Evolutionary conservation across 2,888 invertebrate genomes (phyloP).

Genomic region (Cryptophagus acutangulus): DNA sequence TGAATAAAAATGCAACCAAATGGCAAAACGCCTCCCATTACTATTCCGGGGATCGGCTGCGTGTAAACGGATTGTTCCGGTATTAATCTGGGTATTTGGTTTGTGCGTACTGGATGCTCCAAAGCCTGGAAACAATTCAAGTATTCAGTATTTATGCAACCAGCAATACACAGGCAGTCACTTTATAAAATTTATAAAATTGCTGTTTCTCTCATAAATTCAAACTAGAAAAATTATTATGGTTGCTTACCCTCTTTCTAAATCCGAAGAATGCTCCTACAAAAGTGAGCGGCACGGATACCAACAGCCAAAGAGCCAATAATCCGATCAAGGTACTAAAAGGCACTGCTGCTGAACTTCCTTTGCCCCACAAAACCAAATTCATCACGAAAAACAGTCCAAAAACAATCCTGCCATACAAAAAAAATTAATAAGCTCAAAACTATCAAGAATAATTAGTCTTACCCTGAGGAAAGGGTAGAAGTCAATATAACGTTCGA

Average conservation of each 20-base stretch:
- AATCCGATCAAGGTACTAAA: constrained; percentile 94
- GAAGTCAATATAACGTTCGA: constrained; percentile 95
- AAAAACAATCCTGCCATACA: constrained; percentile 78
- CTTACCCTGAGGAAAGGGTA: constrained; percentile 92
- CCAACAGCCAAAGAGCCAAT: constrained; percentile 93
- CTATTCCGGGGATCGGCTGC: constrained; percentile 86
- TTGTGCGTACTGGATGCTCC: constrained; percentile 96
- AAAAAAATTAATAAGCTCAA: constrained; percentile 7
- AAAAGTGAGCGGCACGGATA: constrained; percentile 97
- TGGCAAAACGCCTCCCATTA: constrained; percentile 98
- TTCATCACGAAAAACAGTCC: constrained; percentile 97
- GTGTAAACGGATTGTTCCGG: constrained; percentile 99
- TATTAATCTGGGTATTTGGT: constrained; percentile 97
- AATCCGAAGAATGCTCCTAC: constrained; percentile 98
- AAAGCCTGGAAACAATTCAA: constrained; percentile 66
- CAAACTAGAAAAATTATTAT: no score
- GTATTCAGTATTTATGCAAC: constrained; percentile 7
- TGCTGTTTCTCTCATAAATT: no score
- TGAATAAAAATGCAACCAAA: constrained; percentile 99
- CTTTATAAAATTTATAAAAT: no score
- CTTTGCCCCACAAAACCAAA: constrained; percentile 91
- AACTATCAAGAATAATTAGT: constrained; percentile 5
- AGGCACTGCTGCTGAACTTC: constrained; percentile 94
- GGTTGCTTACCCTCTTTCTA: constrained; percentile 79
- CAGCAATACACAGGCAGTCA: constrained; percentile 3